Conservation (phyloP, 2,113 vertebrate species). For the Murina feae region DNA sequence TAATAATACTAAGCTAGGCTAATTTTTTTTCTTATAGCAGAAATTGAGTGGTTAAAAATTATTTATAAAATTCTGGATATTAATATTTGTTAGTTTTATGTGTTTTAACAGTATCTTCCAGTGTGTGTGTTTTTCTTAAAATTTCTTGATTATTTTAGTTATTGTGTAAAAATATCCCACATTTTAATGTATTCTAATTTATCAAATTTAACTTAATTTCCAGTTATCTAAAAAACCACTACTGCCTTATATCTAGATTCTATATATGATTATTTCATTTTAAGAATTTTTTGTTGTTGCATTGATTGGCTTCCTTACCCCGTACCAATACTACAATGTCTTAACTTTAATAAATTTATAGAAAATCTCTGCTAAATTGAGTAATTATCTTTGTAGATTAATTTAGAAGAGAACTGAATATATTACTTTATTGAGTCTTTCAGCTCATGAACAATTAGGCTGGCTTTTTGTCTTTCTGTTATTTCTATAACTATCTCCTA, state of each 20-base stretch:
- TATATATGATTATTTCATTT: not conserved
- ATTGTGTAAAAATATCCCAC: too few relatives aligned
- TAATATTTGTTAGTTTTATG: not conserved
- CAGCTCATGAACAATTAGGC: not conserved
- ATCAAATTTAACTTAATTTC: not conserved
- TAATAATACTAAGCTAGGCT: not conserved
- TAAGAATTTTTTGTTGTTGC: not conserved
- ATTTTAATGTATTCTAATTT: not conserved
- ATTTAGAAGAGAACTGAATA: not conserved
- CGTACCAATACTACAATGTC: not conserved
- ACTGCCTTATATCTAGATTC: not conserved
- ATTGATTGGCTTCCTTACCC: not conserved
- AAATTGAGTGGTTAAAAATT: not conserved
- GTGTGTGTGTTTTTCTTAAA: not conserved
- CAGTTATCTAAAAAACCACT: not conserved
- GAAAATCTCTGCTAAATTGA: not conserved
- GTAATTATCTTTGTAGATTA: not conserved
- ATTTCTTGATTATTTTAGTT: not conserved
- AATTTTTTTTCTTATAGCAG: not conserved
- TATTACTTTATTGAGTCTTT: not conserved
- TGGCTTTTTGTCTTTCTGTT: not conserved
- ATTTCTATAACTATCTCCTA: not conserved
- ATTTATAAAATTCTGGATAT: not conserved
- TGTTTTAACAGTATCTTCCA: not conserved
- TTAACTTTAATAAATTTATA: not conserved